These are phyloP conservation scores for Lindbergichthys nudifrons DNA, from an alignment of 2,797 vertebrate species.

Conservation along the genomic window DNA sequence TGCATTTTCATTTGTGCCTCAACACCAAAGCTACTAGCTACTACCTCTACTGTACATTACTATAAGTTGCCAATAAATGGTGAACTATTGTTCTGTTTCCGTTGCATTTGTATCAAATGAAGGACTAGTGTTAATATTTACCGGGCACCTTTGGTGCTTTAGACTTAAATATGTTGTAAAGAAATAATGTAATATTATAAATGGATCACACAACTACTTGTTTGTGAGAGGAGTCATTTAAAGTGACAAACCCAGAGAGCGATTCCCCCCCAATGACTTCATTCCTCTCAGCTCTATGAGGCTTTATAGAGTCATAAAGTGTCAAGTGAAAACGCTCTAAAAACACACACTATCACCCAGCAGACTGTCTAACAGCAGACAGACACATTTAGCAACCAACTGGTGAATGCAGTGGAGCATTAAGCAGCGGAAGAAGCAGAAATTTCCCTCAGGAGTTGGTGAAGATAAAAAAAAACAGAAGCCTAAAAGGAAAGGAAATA, in stretches of 20 bases:
- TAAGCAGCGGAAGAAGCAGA: background rate
- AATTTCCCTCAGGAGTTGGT: background rate
- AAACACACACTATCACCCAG: background rate
- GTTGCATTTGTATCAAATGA: background rate
- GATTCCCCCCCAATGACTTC: too few relatives aligned
- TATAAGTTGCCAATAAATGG: background rate
- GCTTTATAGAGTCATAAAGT: background rate
- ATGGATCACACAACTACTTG: background rate
- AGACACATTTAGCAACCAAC: background rate
- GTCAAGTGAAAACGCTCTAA: background rate
- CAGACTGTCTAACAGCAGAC: background rate
- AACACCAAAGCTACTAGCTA: background rate
- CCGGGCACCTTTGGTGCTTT: background rate
- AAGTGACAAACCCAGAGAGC: background rate
- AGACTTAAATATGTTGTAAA: background rate
- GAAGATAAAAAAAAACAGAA: background rate
- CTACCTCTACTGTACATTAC: background rate
- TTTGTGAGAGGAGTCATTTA: background rate
- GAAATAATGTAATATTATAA: background rate
- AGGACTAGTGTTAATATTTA: background rate
- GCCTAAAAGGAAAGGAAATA: background rate
- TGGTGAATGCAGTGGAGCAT: conserved; percentile 5
- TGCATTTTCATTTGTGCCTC: background rate
- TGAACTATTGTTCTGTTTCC: background rate
- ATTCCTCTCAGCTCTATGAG: background rate